Conservation (phyloP, 2,888 invertebrate genomes). For the Tineola bisselliella region DNA sequence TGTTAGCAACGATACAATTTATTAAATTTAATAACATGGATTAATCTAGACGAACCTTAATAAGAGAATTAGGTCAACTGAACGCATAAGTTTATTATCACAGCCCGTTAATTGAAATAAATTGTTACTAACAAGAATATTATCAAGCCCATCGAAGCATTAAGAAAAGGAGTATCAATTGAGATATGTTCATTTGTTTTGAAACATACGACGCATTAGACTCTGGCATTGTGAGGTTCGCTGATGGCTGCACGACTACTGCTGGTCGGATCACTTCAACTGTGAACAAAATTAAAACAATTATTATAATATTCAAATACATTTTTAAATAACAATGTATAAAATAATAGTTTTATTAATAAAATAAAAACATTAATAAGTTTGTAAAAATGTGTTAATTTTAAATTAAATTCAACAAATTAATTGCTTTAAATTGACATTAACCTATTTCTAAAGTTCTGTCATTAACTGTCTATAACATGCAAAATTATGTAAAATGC, state of each 20-base stretch:
- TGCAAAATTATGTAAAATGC: too few species aligned
- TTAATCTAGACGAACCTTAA: conserved; percentile 8
- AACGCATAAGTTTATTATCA: conserved; percentile 43
- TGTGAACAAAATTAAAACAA: conserved; percentile 27
- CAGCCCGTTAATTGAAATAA: conserved; percentile 39
- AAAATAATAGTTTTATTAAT: too few species aligned
- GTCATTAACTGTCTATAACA: too few species aligned
- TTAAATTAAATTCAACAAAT: too few species aligned
- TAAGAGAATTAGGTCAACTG: conserved; percentile 16
- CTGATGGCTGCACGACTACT: conserved; percentile 36
- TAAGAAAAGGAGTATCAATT: conserved; percentile 27
- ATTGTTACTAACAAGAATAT: conserved; percentile 18
- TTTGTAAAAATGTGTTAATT: too few species aligned
- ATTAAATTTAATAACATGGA: not conserved
- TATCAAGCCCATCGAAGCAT: conserved; percentile 38
- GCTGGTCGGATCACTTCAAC: conserved; percentile 53
- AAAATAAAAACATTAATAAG: too few species aligned
- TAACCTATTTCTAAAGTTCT: too few species aligned
- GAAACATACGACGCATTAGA: conserved; percentile 31
- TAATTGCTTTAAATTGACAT: too few species aligned
- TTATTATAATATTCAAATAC: too few species aligned
- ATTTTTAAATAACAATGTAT: too few species aligned
- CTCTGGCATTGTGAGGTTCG: conserved; percentile 40
- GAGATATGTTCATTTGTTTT: conserved; percentile 15
- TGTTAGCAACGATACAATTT: not conserved